Percentiles rank a stretch among this genome's conserved stretches.
Evolutionary conservation across 1,140 invertebrate species (phyloP).

Genomic region (Achroia grisella): DNA sequence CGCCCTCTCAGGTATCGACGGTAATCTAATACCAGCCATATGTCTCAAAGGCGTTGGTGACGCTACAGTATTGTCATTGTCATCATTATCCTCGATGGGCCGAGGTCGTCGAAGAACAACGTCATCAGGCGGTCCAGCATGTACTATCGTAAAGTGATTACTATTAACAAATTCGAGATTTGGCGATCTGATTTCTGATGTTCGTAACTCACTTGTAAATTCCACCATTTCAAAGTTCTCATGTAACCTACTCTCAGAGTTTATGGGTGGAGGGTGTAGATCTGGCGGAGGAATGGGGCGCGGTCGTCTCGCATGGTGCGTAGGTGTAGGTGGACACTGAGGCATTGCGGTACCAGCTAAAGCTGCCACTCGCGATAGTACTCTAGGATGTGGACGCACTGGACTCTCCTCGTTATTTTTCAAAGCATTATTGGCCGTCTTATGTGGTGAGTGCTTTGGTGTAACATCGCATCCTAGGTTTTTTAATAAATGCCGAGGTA

Average conservation of each 20-base stretch:
- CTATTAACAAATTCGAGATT: slow-evolving; percentile 69
- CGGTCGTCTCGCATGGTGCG: slow-evolving; percentile 82
- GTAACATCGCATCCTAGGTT: slow-evolving; percentile 56
- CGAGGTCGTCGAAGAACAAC: slow-evolving; percentile 47
- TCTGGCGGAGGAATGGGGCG: slow-evolving; percentile 67
- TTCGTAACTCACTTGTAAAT: slow-evolving; percentile 65
- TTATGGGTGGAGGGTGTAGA: slow-evolving; percentile 67
- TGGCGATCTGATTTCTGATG: slow-evolving; percentile 69
- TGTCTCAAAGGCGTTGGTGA: slow-evolving; percentile 80
- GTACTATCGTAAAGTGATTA: slow-evolving; percentile 67
- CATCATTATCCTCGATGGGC: slow-evolving; percentile 46
- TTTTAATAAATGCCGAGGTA: slow-evolving; percentile 59
- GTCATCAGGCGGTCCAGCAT: slow-evolving; percentile 61
- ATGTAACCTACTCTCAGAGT: slow-evolving; percentile 36
- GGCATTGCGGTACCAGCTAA: slow-evolving; percentile 41
- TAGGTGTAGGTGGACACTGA: slow-evolving; percentile 86
- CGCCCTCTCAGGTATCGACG: slow-evolving; percentile 85
- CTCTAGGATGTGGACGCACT: slow-evolving; percentile 74
- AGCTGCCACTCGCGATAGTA: slow-evolving; percentile 74
- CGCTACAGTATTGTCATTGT: slow-evolving; percentile 59
- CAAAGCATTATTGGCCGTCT: slow-evolving; percentile 18
- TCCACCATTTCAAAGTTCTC: slow-evolving; percentile 67
- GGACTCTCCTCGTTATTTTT: slow-evolving; percentile 58
- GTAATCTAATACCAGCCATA: slow-evolving; percentile 83
- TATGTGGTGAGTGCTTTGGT: slow-evolving; percentile 57